phyloP scores from a whole-genome alignment of 2,888 invertebrate genomes.

The Lamellibrachia columna region DNA sequence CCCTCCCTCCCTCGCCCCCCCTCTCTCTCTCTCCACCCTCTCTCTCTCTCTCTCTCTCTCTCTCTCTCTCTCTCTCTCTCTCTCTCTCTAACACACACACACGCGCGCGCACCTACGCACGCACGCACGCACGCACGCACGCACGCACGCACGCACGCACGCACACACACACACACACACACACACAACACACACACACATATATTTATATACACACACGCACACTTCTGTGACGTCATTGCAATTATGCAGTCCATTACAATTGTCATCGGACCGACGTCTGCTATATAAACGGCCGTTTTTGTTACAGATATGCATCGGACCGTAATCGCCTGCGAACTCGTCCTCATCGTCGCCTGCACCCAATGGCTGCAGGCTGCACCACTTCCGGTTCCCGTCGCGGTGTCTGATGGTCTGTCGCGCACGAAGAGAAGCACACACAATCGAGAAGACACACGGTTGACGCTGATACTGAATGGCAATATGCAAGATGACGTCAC shows the following conservation, averaged over 20 bases:
- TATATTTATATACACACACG: too few relatives aligned
- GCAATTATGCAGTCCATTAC: neutral
- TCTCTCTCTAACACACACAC: neutral
- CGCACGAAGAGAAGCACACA: neutral
- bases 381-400: neutral
- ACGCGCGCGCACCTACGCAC: too few relatives aligned
- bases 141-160: too few relatives aligned
- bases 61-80: neutral
- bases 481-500: slow-evolving; percentile 1
- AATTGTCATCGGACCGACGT: neutral
- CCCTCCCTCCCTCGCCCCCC: neutral
- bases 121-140: too few relatives aligned
- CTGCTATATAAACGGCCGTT: neutral
- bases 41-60: neutral
- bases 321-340: neutral
- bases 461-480: slow-evolving; percentile 7
- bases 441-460: neutral
- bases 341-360: neutral
- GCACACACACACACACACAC: too few relatives aligned
- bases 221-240: too few relatives aligned
- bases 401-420: neutral
- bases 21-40: neutral
- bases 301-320: neutral
- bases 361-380: neutral
- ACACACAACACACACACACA: neutral